Percentiles rank a stretch among this genome's conserved stretches.
phyloP scores from a whole-genome alignment of 1,140 invertebrate genomes.

The Drosophila cardini region DNA sequence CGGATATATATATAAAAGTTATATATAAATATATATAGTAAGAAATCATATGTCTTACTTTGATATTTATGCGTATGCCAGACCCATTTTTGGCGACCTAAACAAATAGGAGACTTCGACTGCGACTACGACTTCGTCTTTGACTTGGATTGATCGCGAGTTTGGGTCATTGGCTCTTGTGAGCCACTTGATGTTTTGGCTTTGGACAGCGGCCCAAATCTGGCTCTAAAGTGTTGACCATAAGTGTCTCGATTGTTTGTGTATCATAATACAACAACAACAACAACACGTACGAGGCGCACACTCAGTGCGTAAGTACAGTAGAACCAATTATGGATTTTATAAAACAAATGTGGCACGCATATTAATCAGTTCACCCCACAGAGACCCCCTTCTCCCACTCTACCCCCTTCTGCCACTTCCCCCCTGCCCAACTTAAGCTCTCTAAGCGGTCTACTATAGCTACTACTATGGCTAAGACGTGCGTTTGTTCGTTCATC shows the following conservation, averaged over 20 bases:
- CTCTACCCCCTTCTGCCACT: background rate
- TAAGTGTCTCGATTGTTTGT: constrained; percentile 83
- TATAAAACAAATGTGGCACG: constrained; percentile 83
- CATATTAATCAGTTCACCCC: constrained; percentile 71
- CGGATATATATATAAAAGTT: constrained; percentile 29
- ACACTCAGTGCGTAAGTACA: constrained; percentile 80
- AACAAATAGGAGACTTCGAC: constrained; percentile 69
- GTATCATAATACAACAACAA: constrained; percentile 69
- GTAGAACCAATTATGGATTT: constrained; percentile 84
- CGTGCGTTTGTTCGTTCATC: constrained; percentile 59
- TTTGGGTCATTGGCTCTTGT: constrained; percentile 76
- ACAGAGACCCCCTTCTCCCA: constrained; percentile 7
- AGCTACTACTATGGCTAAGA: constrained; percentile 33
- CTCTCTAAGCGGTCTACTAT: constrained; percentile 20
- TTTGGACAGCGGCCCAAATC: constrained; percentile 68
- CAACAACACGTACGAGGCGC: constrained; percentile 41
- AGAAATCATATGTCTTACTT: constrained; percentile 81
- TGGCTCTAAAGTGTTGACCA: constrained; percentile 84
- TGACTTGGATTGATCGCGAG: constrained; percentile 33
- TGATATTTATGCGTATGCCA: constrained; percentile 80
- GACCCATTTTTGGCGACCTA: constrained; percentile 82
- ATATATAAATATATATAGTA: constrained; percentile 59
- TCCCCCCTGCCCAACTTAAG: background rate
- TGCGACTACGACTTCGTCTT: constrained; percentile 5
- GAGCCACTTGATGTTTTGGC: constrained; percentile 49